A percentile compares a stretch with the other conserved stretches of the same genome.
phyloP scores from a whole-genome alignment of 2,888 invertebrate genomes.

The Odontomyia ornata region DNA sequence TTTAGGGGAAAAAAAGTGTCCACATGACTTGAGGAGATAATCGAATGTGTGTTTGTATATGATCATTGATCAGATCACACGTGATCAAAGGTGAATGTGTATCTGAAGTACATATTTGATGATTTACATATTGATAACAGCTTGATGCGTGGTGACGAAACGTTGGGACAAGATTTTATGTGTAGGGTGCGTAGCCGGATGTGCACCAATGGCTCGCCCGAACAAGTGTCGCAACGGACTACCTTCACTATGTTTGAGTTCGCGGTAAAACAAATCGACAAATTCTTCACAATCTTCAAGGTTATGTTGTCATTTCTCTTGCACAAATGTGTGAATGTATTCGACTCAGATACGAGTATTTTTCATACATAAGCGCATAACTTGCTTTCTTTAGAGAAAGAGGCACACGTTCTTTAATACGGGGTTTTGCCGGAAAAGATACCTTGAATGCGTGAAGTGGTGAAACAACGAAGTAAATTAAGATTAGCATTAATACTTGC shows the following conservation, averaged over 20 bases:
- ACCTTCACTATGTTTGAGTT: neutral
- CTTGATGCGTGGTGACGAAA: neutral
- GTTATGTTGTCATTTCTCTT: neutral
- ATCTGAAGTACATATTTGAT: neutral
- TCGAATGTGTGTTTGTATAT: too few species aligned
- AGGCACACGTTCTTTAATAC: neutral
- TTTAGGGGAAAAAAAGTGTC: too few species aligned
- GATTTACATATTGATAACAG: neutral
- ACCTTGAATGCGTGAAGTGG: constrained; percentile 6
- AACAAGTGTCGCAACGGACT: neutral
- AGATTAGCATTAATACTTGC: neutral
- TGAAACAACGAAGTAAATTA: neutral
- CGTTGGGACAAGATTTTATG: neutral
- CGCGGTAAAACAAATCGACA: neutral
- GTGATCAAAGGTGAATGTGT: too few species aligned
- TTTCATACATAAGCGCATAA: neutral
- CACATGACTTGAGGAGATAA: too few species aligned
- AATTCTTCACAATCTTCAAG: neutral
- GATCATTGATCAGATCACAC: too few species aligned
- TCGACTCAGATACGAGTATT: neutral
- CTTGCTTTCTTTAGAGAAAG: neutral
- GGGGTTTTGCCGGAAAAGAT: neutral
- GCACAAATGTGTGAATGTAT: neutral
- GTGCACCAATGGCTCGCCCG: neutral
- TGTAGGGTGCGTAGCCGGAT: neutral